These are phyloP conservation scores for Aythya baeri DNA, from an alignment of 2,113 vertebrate species.

Conservation along the genomic window DNA sequence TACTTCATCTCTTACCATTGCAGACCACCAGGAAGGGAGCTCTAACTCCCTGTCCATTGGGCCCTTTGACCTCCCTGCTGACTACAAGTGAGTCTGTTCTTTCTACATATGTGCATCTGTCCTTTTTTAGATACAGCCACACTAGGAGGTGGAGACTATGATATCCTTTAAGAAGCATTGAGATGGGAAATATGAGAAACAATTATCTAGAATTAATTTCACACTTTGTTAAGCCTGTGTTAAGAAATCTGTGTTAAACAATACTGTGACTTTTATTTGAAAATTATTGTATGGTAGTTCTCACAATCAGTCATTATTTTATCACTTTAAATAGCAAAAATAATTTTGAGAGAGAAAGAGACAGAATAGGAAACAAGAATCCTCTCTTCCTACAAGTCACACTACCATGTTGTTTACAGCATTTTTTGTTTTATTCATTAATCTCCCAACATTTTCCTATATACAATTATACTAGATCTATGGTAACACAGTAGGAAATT, in stretches of 20 bases:
- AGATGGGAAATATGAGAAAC: background rate
- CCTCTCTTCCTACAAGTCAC: background rate
- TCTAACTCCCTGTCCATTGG: fast-evolving
- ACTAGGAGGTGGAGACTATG: background rate
- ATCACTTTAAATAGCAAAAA: background rate
- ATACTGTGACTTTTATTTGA: background rate
- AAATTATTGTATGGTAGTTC: background rate
- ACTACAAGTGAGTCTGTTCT: background rate
- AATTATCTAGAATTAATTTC: background rate
- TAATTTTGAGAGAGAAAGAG: background rate
- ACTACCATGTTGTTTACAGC: background rate
- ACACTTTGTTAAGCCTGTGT: background rate
- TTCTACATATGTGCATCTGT: background rate
- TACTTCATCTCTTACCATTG: background rate
- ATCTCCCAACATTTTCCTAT: background rate
- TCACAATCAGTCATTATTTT: background rate
- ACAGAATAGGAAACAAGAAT: background rate
- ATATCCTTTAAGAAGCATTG: background rate
- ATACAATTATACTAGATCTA: background rate
- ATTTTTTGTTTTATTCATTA: background rate
- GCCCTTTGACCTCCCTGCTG: background rate
- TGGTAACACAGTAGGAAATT: background rate
- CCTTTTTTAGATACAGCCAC: background rate
- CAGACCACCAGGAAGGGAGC: background rate
- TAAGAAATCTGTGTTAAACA: background rate